Percentiles rank a stretch among this genome's conserved stretches.
phyloP scores from a whole-genome alignment of 2,113 vertebrate genomes.

The Tachysurus fulvidraco region DNA sequence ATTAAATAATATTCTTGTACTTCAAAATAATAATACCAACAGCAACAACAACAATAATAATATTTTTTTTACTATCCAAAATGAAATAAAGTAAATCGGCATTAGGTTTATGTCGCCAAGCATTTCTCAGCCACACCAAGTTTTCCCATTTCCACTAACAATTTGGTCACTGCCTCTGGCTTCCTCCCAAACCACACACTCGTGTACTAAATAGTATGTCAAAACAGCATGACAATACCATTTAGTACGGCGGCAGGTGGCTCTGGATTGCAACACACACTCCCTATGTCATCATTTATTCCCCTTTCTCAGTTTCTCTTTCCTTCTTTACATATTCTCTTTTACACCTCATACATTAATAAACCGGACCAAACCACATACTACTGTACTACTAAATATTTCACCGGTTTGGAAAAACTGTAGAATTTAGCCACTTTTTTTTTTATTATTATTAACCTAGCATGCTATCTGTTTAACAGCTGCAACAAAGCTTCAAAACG shows the following conservation, averaged over 20 bases:
- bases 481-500: no score
- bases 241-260: constrained; percentile 7
- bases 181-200: constrained; percentile 1
- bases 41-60: no score
- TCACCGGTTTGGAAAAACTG: not conserved
- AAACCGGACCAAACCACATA: not conserved
- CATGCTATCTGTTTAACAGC: no score
- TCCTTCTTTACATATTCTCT: not conserved
- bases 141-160: not conserved
- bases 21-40: no score
- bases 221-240: not conserved
- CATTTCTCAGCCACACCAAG: not conserved
- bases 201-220: not conserved
- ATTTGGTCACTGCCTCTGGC: constrained; percentile 1
- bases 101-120: not conserved
- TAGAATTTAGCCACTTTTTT: not conserved
- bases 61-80: not conserved
- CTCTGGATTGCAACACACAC: constrained; percentile 24
- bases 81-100: not conserved
- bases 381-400: not conserved
- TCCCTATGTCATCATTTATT: not conserved
- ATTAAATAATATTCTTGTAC: not conserved
- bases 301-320: not conserved
- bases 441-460: no score
- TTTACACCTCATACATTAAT: constrained; percentile 1